These are phyloP conservation scores for Cossypha dichroa DNA, from an alignment of 2,797 vertebrate genomes.

Conservation along the genomic window DNA sequence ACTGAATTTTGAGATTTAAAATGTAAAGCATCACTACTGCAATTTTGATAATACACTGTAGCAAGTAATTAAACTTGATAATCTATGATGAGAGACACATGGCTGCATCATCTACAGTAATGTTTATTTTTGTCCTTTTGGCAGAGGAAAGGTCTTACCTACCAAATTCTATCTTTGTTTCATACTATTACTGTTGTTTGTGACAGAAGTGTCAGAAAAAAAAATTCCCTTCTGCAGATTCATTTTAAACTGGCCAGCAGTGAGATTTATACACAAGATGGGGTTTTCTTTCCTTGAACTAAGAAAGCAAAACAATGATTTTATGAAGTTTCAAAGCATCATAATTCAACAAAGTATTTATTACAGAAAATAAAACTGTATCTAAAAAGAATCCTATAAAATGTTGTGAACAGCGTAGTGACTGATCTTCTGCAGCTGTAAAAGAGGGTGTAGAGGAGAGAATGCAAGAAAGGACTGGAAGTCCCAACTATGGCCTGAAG, in stretches of 20 bases:
- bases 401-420: neutral
- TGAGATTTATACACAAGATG: neutral
- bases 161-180: neutral
- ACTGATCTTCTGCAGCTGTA: neutral
- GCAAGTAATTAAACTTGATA: neutral
- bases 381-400: neutral
- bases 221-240: neutral
- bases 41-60: neutral
- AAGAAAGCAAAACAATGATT: neutral
- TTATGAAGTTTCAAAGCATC: neutral
- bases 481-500: fast-evolving
- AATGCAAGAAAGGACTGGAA: neutral
- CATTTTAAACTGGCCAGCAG: neutral
- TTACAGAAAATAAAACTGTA: neutral
- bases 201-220: neutral
- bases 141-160: neutral
- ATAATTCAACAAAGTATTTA: neutral
- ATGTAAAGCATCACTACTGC: neutral
- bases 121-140: neutral
- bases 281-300: neutral
- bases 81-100: neutral
- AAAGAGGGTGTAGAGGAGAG: neutral
- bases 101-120: neutral
- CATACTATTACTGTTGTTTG: neutral
- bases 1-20: neutral